phyloP scores from a whole-genome alignment of 2,113 vertebrate genomes.

The Girardinichthys multiradiatus region DNA sequence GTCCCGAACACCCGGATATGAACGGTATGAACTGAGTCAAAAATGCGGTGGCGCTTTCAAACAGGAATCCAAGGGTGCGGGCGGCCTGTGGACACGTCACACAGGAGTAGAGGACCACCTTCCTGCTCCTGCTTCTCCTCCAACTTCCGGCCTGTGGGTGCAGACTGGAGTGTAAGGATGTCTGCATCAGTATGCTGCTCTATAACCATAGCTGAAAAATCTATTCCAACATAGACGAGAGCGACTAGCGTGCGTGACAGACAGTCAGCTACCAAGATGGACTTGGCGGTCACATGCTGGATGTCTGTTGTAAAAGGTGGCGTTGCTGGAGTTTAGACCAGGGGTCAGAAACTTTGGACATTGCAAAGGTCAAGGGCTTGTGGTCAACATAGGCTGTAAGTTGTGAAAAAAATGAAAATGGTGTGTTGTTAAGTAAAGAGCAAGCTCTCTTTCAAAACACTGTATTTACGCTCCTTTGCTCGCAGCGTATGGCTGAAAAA shows the following conservation, averaged over 20 bases:
- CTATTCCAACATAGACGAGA: neutral
- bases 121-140: neutral
- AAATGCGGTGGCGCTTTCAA: neutral
- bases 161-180: neutral
- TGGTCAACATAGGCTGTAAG: neutral
- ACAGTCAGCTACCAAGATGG: neutral
- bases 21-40: neutral
- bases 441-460: neutral
- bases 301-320: neutral
- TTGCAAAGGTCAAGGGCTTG: neutral
- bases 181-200: neutral
- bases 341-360: neutral
- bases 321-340: neutral
- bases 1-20: no score
- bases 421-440: no score
- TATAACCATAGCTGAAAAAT: neutral
- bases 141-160: neutral
- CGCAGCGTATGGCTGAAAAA: neutral
- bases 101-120: neutral
- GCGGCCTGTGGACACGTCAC: neutral
- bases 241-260: neutral
- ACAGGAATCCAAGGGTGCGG: neutral
- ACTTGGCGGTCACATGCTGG: neutral
- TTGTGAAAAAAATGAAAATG: no score
- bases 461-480: neutral